These are phyloP conservation scores for Caenorhabditis wallacei DNA, from an alignment of 2,888 invertebrate species.

Conservation along the genomic window DNA sequence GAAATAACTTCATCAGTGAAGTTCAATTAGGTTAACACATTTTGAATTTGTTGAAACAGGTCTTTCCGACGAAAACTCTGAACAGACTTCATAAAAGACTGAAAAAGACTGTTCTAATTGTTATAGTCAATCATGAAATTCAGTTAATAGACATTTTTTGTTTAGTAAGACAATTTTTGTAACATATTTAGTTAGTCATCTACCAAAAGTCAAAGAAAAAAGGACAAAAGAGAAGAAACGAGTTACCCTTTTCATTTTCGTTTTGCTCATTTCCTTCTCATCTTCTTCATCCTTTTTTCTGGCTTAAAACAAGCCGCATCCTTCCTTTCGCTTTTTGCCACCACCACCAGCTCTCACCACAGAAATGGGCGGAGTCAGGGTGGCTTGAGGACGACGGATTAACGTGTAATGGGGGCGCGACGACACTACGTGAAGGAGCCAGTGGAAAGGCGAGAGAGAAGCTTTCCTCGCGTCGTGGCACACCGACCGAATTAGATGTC, in stretches of 20 bases:
- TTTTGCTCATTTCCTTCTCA: conserved; percentile 55
- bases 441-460: conserved; percentile 40
- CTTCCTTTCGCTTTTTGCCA: conserved; percentile 36
- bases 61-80: no score
- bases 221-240: conserved; percentile 47
- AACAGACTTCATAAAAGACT: no score
- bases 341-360: conserved; percentile 42
- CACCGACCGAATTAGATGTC: conserved; percentile 59
- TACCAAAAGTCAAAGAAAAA: conserved; percentile 2
- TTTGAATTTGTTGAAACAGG: no score
- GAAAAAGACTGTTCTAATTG: no score
- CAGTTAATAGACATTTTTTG: no score
- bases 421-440: conserved; percentile 60
- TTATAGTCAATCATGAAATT: no score
- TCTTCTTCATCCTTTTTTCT: conserved; percentile 43
- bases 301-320: conserved; percentile 61
- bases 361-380: conserved; percentile 50
- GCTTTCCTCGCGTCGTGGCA: conserved; percentile 33
- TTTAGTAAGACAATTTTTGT: not conserved
- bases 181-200: not conserved
- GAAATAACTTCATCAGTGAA: no score
- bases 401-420: conserved; percentile 66
- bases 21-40: no score
- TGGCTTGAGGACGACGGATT: conserved; percentile 56
- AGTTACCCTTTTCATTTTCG: conserved; percentile 63